Conservation (phyloP, 2,888 invertebrate genomes). For the Gnatocerus cornutus region DNA sequence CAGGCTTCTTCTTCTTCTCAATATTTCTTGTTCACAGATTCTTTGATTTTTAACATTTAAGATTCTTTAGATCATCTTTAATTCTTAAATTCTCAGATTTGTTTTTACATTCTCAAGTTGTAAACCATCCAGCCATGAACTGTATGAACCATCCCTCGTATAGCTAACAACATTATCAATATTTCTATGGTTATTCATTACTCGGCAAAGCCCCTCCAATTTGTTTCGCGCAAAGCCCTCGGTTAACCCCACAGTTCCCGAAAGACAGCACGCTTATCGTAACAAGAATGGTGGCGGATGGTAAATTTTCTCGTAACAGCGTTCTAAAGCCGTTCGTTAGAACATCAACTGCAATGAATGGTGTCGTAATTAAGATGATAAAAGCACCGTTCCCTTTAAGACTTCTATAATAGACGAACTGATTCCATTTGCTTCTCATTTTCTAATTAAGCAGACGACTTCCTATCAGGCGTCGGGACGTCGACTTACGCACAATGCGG, state of each 20-base stretch:
- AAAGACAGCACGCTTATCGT: slow-evolving; percentile 3
- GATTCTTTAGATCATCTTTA: too few relatives aligned
- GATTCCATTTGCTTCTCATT: slow-evolving; percentile 36
- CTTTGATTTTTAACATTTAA: too few relatives aligned
- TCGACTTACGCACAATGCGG: slow-evolving; percentile 7
- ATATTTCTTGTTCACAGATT: too few relatives aligned
- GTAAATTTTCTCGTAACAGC: slow-evolving; percentile 1
- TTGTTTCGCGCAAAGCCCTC: slow-evolving; percentile 1
- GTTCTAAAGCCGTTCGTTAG: slow-evolving; percentile 26
- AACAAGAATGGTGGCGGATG: slow-evolving; percentile 4
- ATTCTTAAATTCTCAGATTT: too few relatives aligned
- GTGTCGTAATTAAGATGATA: slow-evolving; percentile 40
- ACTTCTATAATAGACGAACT: slow-evolving; percentile 35
- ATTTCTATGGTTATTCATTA: too few relatives aligned
- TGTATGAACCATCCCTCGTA: too few relatives aligned
- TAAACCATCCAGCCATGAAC: too few relatives aligned
- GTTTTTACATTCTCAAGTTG: too few relatives aligned
- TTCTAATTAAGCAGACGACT: slow-evolving; percentile 36
- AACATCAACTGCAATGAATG: slow-evolving; percentile 38
- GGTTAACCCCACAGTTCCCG: slow-evolving; percentile 4
- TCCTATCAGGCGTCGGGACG: slow-evolving; percentile 19
- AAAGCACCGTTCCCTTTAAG: slow-evolving; percentile 32
- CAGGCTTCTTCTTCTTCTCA: too few relatives aligned
- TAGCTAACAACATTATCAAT: too few relatives aligned
- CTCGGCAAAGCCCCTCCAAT: neutral